phyloP scores from a whole-genome alignment of 35 echinoderm and acorn worm species.

The Apostichopus japonicus region DNA sequence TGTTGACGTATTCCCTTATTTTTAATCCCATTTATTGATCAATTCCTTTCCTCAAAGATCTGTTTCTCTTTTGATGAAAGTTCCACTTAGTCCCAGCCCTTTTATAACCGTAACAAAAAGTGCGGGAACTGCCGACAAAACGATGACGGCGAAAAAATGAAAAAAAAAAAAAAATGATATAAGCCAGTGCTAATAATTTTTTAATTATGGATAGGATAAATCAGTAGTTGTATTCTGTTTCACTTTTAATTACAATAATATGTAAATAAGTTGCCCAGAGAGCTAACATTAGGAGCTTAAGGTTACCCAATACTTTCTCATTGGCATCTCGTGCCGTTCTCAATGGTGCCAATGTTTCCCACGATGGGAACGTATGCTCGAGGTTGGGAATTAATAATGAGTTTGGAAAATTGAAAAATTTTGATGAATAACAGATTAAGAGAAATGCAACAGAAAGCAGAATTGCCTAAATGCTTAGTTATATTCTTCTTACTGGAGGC shows the following conservation, averaged over 20 bases:
- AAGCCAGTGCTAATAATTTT: background rate
- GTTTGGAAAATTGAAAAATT: conserved; percentile 26
- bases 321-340: background rate
- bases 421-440: conserved; percentile 14
- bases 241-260: conserved; percentile 61
- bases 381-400: conserved; percentile 30
- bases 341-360: conserved; percentile 52
- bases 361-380: conserved; percentile 40
- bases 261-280: conserved; percentile 56
- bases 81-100: conserved; percentile 11
- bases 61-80: conserved; percentile 12
- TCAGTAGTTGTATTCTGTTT: conserved; percentile 49
- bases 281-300: conserved; percentile 56
- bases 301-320: conserved; percentile 27
- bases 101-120: background rate
- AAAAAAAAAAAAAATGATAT: background rate
- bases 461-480: background rate
- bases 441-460: background rate
- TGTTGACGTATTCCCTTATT: background rate
- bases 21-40: background rate
- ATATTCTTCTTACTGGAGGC: background rate
- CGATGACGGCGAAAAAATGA: background rate
- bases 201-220: conserved; percentile 56
- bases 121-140: background rate
- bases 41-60: conserved; percentile 8